Base-by-base conservation (phyloP, 1,140 invertebrate species). In the Pseudomyrmex dendroicus region DNA sequence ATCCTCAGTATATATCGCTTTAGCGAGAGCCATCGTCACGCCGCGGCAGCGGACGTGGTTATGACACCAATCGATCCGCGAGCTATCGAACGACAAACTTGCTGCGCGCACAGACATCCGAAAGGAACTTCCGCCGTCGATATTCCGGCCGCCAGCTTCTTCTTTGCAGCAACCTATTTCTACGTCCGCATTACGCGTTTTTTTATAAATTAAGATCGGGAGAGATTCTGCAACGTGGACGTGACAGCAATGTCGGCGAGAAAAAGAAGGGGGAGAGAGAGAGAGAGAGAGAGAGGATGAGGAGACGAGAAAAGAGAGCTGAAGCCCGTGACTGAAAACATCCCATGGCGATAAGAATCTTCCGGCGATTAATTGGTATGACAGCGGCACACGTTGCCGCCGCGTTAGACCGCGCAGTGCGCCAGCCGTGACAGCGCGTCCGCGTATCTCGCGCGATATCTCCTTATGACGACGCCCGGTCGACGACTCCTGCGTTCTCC, bases 301-400 rank as follows among this genome's bases (percentile, higher is more conserved):
- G 66, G 84, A 70, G 44, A 64, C 68, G 52, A 72, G 66, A 66
- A 84, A 89, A 89, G 86, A 70, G 54, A 46, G n/a, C 35, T 85
- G 85, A 84, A 89, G 89, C 87, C 86, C 92, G 89, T 91, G 90
- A 93, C 92, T 91, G 91, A 94, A 93, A 92, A 91, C 91, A 93
- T 94, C 91, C 91, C 92, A 93, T 90, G 90, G 77, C 87, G 93
- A 94, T 94, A 93, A 91, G 80, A 90, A 94, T 94, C 93, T 93
- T 85, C 89, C 91, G 90, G 91, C 91, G 91, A 93, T 94, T 93
- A 94, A 93, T 94, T 93, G 92, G 93, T 93, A 93, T 92, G 93
- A 94, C 92, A 92, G 91, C 91, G 92, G 91, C 91, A 92, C 91
- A 85, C 88, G 76, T 88, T 83, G 87, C 82, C 56, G 82, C 74